phyloP scores from a whole-genome alignment of 2,888 invertebrate species.

The Perdita meconis region DNA sequence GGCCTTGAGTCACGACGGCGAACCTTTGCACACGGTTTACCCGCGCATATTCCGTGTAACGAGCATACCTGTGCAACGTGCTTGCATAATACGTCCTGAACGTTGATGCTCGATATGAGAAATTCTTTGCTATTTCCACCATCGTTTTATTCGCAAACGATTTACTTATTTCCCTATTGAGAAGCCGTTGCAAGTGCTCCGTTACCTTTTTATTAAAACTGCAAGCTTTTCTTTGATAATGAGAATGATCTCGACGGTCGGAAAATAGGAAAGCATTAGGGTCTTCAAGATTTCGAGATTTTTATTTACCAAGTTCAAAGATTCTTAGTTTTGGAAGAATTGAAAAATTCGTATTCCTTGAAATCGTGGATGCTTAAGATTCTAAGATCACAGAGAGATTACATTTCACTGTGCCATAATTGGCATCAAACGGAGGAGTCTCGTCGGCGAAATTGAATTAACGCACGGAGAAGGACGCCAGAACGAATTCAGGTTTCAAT shows the following conservation, averaged over 20 bases:
- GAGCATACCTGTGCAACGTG: constrained; percentile 21
- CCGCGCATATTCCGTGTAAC: background rate
- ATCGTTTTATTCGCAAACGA: background rate
- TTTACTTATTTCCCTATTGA: no score
- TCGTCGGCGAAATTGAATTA: constrained; percentile 44
- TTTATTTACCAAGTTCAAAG: no score
- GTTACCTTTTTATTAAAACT: no score
- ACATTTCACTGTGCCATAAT: constrained; percentile 32
- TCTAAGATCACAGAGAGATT: background rate
- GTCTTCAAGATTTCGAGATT: no score
- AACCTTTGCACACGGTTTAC: constrained; percentile 44
- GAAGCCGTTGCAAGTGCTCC: no score
- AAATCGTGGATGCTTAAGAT: background rate
- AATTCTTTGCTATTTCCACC: background rate
- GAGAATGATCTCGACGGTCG: no score
- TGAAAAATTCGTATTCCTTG: background rate
- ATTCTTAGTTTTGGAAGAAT: no score
- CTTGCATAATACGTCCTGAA: constrained; percentile 58
- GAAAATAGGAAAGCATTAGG: no score
- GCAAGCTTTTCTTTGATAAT: no score
- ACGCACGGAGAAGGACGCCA: constrained; percentile 26
- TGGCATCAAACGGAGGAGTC: background rate
- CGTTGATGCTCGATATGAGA: background rate
- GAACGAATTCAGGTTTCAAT: constrained; percentile 49
- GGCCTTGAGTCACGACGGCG: constrained; percentile 76